These are phyloP conservation scores for Mayetiola destructor DNA, from an alignment of 2,888 invertebrate species.

Conservation along the genomic window DNA sequence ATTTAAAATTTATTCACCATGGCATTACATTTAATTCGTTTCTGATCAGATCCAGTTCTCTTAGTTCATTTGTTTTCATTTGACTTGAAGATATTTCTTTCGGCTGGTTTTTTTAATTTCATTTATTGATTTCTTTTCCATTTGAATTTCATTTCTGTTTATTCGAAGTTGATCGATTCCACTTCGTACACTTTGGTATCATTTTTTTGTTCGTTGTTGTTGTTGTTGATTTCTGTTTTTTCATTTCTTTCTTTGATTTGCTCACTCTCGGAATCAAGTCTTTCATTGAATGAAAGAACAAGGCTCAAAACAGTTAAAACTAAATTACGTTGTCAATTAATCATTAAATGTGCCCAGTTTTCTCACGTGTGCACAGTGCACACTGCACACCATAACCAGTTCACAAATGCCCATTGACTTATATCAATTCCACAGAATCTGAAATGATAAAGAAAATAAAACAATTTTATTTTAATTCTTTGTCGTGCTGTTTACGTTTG, in stretches of 20 bases:
- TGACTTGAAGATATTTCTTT: too few relatives aligned
- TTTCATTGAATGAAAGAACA: background rate
- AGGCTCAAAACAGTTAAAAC: conserved; percentile 4
- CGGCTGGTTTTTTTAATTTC: background rate
- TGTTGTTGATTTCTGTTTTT: conserved; percentile 1
- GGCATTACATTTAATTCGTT: conserved; percentile 7
- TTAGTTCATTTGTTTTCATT: background rate
- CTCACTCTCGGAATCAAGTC: too few relatives aligned
- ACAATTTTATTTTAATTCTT: too few relatives aligned
- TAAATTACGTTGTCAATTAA: conserved; percentile 12
- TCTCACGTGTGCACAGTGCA: background rate
- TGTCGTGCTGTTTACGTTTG: background rate
- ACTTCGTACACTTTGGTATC: background rate
- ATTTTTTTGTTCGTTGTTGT: background rate
- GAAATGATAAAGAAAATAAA: too few relatives aligned
- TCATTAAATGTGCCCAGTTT: conserved; percentile 8
- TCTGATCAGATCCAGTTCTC: conserved; percentile 6
- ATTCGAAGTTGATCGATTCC: too few relatives aligned
- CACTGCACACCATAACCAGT: background rate
- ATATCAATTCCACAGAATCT: too few relatives aligned
- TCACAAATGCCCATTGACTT: too few relatives aligned
- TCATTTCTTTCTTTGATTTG: background rate
- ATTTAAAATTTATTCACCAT: conserved; percentile 10
- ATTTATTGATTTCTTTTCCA: background rate
- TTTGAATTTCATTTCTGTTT: background rate